Evolutionary conservation across 2,888 invertebrate genomes (phyloP), one percentile per base, ranked within the genome.

Genomic region (Calameuta idolon): DNA sequence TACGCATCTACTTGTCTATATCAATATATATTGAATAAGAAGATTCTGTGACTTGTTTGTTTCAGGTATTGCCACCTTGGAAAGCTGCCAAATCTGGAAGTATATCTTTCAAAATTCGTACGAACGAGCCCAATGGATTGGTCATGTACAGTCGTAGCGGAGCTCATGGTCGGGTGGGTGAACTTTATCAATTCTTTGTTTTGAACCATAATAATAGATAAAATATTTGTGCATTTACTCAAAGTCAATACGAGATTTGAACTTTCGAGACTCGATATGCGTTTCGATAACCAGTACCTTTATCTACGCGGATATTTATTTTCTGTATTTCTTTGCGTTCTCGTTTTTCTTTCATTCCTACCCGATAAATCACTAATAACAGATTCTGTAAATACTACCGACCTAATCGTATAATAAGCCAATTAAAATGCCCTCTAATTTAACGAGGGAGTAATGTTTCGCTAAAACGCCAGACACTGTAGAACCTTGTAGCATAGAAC

Each of bases 61-160:
- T 92, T 83, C 94, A 97, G 96, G 95, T 96, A 76, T 92, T 98
- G 87, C 98, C 98, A 73, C 96, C 96, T 77, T 98, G 98, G 98
- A 97, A 97, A 90, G 96, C 97, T 3, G 96, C 97, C 89, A 96
- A 96, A 89, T 95, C 96, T 35, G 98, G 98, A 80, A 96, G 96
- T 37, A 96, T 98, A 89, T 96, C 97, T 73, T 97, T 98, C 92
- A 98, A 98, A 93, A 97, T 99, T 90, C 95, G 98, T 81, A 99
- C 99, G 74, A 97, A 97, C 91, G 98, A 99, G 92, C 96, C 97
- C 11, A 97, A 98, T 89, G 99, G 99, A 34, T 94, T 99, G 84
- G 95, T 99, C 77, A 95, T 99, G 90, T 97, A 98, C 94, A 98
- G 98, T 92, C 96, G 96, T 88, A 98, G 97, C 77, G 91, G 91